Conservation (phyloP, 2,113 vertebrate genomes). For the Malurus elegans region DNA sequence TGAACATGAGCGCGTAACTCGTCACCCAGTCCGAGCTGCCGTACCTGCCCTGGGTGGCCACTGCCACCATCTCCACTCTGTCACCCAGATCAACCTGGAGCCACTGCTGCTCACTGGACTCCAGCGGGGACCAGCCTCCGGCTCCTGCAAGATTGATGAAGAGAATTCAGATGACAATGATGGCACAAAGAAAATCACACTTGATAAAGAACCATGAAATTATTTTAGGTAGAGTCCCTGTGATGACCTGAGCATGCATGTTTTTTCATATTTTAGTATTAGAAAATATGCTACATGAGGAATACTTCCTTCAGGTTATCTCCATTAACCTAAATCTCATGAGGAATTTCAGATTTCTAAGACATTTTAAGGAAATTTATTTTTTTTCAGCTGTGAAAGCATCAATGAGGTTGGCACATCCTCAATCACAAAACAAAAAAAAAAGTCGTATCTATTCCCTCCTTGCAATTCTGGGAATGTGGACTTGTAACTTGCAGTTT, state of each 20-base stretch:
- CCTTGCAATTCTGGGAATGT: background rate
- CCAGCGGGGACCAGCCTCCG: constrained; percentile 92
- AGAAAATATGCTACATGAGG: background rate
- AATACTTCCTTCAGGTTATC: background rate
- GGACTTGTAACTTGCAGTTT: background rate
- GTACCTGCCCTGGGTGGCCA: constrained; percentile 90
- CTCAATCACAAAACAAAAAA: background rate
- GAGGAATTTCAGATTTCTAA: background rate
- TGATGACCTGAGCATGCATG: background rate
- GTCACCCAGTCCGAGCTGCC: constrained; percentile 95
- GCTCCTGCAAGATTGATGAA: constrained; percentile 73
- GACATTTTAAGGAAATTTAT: background rate
- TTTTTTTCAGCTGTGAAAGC: background rate
- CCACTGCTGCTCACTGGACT: constrained; percentile 87
- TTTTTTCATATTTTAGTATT: background rate
- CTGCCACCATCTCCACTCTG: constrained; percentile 87
- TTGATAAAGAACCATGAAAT: background rate
- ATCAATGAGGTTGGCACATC: background rate
- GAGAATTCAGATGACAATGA: background rate
- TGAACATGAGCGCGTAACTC: constrained; percentile 88
- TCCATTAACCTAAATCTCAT: background rate
- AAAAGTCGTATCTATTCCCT: fast-evolving
- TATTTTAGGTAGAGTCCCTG: background rate
- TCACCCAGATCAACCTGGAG: constrained; percentile 93
- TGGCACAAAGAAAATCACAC: background rate